Base-by-base conservation (phyloP, 2,888 invertebrate species). In the Amphipoea oculea region DNA sequence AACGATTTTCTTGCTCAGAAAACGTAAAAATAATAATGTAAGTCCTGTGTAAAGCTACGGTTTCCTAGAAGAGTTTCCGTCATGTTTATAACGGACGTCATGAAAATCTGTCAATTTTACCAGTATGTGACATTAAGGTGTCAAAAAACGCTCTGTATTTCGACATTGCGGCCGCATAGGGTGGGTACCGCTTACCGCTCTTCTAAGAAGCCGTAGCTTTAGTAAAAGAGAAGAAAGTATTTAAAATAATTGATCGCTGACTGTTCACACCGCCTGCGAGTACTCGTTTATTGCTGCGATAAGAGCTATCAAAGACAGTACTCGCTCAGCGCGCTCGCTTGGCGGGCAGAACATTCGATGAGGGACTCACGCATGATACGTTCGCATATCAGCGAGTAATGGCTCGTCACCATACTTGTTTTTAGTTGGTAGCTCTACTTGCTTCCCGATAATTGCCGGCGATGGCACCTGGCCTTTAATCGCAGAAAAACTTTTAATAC, bases 401-500 rank as follows among this genome's bases (percentile, higher is more conserved):
- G 14, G 57, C 9, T 60, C 2, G 4, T 60, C 23, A 23, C 12
- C 7, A 12, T 36, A 51, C 7, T 51, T 20, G 7, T 69, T 20
- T 48, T 20, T 69, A 69, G 12, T 36, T 29, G 20, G 14, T 69
- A 7, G 7, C 4, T 69, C 14, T 12, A 20, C 48, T 29, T 36
- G 36, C 14, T 9, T 36, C 36, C 36, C 69, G 2, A 4, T 9
- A 57, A 62, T 60, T 23, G 62, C 40, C 3, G 11, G 6, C 36
- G 1, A 9, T 71, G 66, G 11, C 17, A n/a, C 65, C n/a, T 17
- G 9, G 6, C 40, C 40, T 66, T 66, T 67, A 66, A 60, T 29
- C 29, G 11, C 29, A 70, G 12, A 81, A 81, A 72, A 66, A 40
- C 66, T 67, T 66, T 40, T 57, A 23, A 17, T 69, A 42, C 29